Evolutionary conservation across 2,797 vertebrate genomes (phyloP).

Genomic region (Cephalopachus bancanus): DNA sequence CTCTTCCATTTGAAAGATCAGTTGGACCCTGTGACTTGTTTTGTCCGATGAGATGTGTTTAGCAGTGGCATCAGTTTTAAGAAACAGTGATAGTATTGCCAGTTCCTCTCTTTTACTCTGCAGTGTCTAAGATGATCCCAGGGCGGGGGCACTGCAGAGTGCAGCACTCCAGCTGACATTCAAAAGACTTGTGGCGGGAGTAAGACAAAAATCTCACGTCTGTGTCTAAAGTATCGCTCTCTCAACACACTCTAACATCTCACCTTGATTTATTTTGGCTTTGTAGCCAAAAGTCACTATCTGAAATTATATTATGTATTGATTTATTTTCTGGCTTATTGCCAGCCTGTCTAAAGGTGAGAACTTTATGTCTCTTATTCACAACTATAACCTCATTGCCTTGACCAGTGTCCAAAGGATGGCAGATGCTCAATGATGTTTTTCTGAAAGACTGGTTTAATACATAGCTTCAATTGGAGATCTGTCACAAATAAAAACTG

Average conservation of each 20-base stretch:
- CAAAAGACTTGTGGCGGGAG: neutral
- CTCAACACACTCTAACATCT: neutral
- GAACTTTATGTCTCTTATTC: neutral
- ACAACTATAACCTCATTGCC: no score
- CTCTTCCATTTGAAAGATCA: neutral
- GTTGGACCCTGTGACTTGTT: neutral
- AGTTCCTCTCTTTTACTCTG: neutral
- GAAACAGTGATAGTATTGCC: neutral
- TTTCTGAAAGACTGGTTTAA: neutral
- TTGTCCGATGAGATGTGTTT: neutral
- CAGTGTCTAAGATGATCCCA: no score
- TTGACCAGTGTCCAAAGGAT: neutral
- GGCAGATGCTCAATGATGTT: neutral
- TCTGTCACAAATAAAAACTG: neutral
- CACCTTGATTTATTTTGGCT: neutral
- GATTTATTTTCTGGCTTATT: neutral
- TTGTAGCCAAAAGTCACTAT: neutral
- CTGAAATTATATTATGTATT: neutral
- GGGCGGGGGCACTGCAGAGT: no score
- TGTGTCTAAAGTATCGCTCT: no score
- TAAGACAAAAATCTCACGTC: neutral
- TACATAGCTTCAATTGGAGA: neutral
- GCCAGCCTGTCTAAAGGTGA: neutral
- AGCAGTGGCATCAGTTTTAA: neutral
- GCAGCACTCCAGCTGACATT: neutral